Percentiles rank a stretch among this genome's conserved stretches.
phyloP scores from a whole-genome alignment of 2,113 vertebrate genomes.

The Myiopsitta monachus region DNA sequence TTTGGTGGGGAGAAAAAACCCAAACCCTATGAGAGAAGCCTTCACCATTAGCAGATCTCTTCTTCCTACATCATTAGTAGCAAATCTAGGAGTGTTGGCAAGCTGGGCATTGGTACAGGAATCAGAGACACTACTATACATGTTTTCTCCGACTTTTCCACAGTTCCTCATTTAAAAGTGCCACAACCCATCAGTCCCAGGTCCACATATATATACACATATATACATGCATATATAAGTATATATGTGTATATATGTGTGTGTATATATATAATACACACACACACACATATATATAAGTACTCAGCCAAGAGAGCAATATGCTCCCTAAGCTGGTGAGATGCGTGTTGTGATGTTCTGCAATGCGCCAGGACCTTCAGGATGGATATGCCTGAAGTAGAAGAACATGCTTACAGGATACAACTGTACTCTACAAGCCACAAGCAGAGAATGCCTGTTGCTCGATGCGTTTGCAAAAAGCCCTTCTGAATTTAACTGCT shows the following conservation, averaged over 20 bases:
- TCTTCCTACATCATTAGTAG: not conserved
- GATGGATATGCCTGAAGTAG: not conserved
- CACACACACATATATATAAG: no score
- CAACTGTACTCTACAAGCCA: not conserved
- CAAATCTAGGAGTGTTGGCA: not conserved
- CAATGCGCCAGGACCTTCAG: not conserved
- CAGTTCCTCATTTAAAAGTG: not conserved
- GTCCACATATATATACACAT: no score
- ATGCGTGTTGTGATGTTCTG: not conserved
- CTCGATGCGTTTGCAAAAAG: not conserved
- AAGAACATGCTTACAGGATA: not conserved
- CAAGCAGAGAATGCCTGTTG: not conserved
- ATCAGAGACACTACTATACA: rapidly evolving
- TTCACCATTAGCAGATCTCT: not conserved
- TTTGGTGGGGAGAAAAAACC: not conserved
- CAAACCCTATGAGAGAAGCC: not conserved
- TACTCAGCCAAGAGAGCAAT: no score
- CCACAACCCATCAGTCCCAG: rapidly evolving
- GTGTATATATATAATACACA: no score
- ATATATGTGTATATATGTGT: no score
- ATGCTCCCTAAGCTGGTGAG: not conserved
- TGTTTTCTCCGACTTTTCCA: not conserved
- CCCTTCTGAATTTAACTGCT: not conserved
- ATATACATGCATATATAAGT: no score
- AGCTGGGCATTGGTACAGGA: not conserved